A percentile compares a stretch with the other conserved stretches of the same genome.
Evolutionary conservation across 1,140 invertebrate genomes (phyloP).

Genomic region (Diachasma alloeum): DNA sequence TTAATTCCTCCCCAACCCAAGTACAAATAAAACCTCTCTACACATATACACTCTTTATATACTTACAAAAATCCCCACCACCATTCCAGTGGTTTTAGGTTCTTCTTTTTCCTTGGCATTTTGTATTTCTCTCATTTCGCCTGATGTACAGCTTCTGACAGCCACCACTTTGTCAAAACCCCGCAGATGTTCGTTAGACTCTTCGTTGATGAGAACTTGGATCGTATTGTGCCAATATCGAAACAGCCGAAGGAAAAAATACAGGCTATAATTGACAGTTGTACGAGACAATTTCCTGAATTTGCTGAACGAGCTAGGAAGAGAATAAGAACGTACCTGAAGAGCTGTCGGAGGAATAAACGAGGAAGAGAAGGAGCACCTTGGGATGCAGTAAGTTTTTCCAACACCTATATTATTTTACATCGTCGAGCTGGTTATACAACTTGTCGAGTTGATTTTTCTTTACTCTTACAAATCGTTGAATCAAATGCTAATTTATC

Average conservation of each 20-base stretch:
- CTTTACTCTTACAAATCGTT: no score
- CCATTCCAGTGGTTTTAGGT: not conserved
- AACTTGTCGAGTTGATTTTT: no score
- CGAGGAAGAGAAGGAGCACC: conserved; percentile 80
- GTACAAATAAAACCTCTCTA: not conserved
- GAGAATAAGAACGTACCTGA: conserved; percentile 93
- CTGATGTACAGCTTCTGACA: not conserved
- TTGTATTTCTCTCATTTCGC: not conserved
- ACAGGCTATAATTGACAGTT: conserved; percentile 96
- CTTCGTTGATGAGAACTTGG: conserved; percentile 96
- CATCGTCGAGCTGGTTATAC: no score
- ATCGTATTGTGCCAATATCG: conserved; percentile 95
- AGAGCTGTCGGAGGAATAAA: conserved; percentile 94
- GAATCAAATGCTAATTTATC: no score
- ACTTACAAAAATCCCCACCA: conserved; percentile 27
- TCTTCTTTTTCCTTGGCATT: not conserved
- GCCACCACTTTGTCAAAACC: conserved; percentile 30
- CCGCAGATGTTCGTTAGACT: conserved; percentile 95
- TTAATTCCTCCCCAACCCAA: conserved; percentile 47
- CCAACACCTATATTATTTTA: no score
- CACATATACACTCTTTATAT: not conserved
- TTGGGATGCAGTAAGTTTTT: conserved; percentile 74
- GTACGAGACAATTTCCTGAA: conserved; percentile 95
- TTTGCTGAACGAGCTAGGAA: conserved; percentile 94
- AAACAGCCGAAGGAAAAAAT: conserved; percentile 98